Evolutionary conservation across 37 sponge, comb jelly and placozoan species (phyloP).

Genomic region (Halichondria panicea): DNA sequence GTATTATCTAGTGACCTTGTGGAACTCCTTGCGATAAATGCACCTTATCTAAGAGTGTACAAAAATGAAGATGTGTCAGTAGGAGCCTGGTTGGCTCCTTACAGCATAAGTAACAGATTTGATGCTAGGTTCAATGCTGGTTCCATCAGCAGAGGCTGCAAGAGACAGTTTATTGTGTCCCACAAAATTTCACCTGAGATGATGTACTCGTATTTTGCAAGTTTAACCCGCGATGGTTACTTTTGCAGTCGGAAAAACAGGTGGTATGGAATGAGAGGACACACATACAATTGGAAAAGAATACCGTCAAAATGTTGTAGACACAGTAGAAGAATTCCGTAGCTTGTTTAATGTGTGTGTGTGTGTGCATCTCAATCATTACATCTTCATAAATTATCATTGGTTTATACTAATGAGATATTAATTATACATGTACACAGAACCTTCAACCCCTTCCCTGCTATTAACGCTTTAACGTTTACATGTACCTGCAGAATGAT

Average conservation of each 20-base stretch:
- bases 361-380: too few species aligned
- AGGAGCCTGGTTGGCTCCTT: conserved; percentile 64
- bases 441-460: not conserved
- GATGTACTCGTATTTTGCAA: conserved; percentile 3
- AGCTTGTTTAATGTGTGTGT: not conserved
- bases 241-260: conserved; percentile 7
- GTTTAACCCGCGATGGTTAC: conserved; percentile 2
- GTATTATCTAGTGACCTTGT: conserved; percentile 43
- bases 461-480: not conserved
- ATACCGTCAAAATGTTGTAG: conserved; percentile 38
- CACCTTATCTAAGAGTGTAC: conserved; percentile 15
- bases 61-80: conserved; percentile 64
- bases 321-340: conserved; percentile 9
- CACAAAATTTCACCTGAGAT: conserved; percentile 17
- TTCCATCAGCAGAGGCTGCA: conserved; percentile 30
- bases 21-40: conserved; percentile 21
- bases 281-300: conserved; percentile 50
- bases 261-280: conserved; percentile 4
- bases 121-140: conserved; percentile 55
- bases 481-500: too few species aligned
- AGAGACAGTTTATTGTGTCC: conserved; percentile 30
- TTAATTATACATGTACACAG: not conserved
- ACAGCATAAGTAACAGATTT: conserved; percentile 22
- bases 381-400: too few species aligned
- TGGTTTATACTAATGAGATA: not conserved